Evolutionary conservation across 2,888 invertebrate genomes (phyloP).

Genomic region (Synergus umbraculus): DNA sequence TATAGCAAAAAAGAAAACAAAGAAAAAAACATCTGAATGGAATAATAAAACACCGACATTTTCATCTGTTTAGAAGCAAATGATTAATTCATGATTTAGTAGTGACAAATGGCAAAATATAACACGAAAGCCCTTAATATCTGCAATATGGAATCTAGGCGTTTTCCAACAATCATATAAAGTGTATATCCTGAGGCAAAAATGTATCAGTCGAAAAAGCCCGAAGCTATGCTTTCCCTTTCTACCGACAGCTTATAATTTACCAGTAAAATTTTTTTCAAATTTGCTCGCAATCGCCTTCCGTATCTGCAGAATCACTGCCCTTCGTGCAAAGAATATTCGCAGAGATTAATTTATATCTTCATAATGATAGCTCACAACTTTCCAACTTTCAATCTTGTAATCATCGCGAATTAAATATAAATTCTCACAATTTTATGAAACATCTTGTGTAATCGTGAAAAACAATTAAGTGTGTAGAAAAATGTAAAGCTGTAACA

Average conservation of each 20-base stretch:
- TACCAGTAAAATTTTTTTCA: constrained; percentile 46
- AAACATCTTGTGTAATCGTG: neutral
- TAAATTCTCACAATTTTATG: constrained; percentile 4
- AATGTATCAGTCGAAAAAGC: constrained; percentile 47
- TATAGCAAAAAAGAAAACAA: constrained; percentile 5
- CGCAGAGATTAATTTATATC: constrained; percentile 29
- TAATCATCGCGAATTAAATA: constrained; percentile 5
- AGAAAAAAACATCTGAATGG: neutral
- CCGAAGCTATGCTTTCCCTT: constrained; percentile 54
- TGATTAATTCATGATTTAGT: neutral
- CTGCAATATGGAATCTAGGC: neutral
- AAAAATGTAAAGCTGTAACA: neutral
- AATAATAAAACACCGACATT: neutral
- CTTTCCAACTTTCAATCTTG: constrained; percentile 1
- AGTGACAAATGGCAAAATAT: neutral
- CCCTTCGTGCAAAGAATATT: constrained; percentile 29
- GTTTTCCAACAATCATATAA: constrained; percentile 5
- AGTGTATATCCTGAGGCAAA: constrained; percentile 46
- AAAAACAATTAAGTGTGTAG: neutral
- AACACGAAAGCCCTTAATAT: neutral
- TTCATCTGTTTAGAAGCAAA: neutral
- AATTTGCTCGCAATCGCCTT: constrained; percentile 7
- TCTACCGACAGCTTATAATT: constrained; percentile 50
- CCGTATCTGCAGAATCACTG: constrained; percentile 9
- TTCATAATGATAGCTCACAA: constrained; percentile 22